phyloP scores from a whole-genome alignment of 2,113 vertebrate genomes.

The Pygoscelis antarcticus region DNA sequence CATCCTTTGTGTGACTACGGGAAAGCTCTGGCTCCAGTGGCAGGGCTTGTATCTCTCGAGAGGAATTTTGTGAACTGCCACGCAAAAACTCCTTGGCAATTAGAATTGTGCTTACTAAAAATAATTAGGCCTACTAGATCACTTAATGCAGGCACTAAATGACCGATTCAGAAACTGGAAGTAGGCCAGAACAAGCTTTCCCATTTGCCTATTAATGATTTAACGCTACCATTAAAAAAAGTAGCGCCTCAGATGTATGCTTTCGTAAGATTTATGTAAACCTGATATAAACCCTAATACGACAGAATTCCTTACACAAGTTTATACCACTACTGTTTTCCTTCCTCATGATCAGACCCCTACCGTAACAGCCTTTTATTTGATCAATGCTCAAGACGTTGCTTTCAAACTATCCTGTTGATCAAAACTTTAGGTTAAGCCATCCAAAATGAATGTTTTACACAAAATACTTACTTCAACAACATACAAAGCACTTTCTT shows the following conservation, averaged over 20 bases:
- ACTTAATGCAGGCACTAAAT: not conserved
- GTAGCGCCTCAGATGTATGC: constrained; percentile 30
- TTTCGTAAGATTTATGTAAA: not conserved
- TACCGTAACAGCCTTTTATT: constrained; percentile 48
- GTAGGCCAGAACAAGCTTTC: not conserved
- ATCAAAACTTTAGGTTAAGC: constrained; percentile 62
- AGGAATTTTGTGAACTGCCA: not conserved
- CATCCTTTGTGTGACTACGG: not conserved
- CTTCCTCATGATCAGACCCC: constrained; percentile 55
- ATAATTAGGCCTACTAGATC: not conserved
- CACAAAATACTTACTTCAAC: constrained; percentile 83
- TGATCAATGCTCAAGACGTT: constrained; percentile 36
- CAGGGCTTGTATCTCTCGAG: not conserved
- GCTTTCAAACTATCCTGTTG: constrained; percentile 39
- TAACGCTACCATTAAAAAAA: not conserved
- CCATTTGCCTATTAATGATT: constrained; percentile 53
- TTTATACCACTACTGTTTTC: constrained; percentile 33
- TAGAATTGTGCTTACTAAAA: not conserved
- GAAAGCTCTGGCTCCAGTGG: not conserved
- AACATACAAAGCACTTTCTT: constrained; percentile 85
- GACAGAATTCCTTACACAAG: constrained; percentile 46
- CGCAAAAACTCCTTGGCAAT: constrained; percentile 10
- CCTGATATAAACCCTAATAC: constrained; percentile 37
- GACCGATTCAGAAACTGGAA: not conserved
- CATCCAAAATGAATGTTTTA: constrained; percentile 72